Conservation (phyloP, 64 coral and sea anemone species). For the Dendronephthya gigantea region DNA sequence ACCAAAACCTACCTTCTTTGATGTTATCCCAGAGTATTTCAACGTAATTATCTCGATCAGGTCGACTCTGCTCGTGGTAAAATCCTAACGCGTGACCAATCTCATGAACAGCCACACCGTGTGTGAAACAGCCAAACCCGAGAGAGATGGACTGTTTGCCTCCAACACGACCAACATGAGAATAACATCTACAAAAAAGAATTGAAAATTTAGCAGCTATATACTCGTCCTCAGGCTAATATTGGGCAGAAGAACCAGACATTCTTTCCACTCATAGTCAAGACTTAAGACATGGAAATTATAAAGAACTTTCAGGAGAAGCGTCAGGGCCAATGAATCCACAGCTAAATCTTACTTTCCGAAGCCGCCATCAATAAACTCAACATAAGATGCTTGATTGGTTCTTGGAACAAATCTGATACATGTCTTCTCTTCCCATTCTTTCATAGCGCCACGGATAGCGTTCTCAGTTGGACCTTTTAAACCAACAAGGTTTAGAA, state of each 20-base stretch:
- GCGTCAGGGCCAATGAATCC: neutral
- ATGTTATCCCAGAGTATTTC: neutral
- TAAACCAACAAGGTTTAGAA: constrained; percentile 12
- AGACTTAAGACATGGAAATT: too few species aligned
- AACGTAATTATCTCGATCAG: neutral
- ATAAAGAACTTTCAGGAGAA: too few species aligned
- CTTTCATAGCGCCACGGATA: constrained; percentile 34
- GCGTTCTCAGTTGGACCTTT: constrained; percentile 34
- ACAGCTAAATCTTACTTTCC: neutral
- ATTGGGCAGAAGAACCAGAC: too few species aligned
- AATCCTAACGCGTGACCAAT: constrained; percentile 22
- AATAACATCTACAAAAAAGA: constrained; percentile 17
- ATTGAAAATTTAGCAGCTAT: too few species aligned
- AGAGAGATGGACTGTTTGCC: constrained; percentile 39
- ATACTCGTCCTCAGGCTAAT: too few species aligned
- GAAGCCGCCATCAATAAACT: constrained; percentile 32
- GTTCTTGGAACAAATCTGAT: constrained; percentile 31
- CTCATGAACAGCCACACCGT: constrained; percentile 30
- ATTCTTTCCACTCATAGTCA: too few species aligned
- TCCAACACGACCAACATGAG: constrained; percentile 38
- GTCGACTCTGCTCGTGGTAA: neutral
- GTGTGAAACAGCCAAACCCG: constrained; percentile 19
- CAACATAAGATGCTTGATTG: constrained; percentile 34
- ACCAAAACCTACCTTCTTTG: neutral
- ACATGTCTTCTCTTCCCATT: constrained; percentile 45